These are phyloP conservation scores for Marcusenius ussheri DNA, from an alignment of 2,113 vertebrate species.

Conservation along the genomic window DNA sequence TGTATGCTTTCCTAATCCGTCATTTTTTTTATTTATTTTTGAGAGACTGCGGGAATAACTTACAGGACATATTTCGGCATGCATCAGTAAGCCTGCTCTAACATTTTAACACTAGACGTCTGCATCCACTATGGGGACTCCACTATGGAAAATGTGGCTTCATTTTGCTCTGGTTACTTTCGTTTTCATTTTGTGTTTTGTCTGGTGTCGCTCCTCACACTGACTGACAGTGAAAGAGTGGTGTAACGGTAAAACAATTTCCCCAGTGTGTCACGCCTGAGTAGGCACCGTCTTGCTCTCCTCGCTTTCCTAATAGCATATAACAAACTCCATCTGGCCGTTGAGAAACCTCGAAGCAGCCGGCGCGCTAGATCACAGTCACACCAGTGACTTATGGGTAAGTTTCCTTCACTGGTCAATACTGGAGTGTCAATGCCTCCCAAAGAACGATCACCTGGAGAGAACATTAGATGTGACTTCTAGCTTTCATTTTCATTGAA, in stretches of 20 bases:
- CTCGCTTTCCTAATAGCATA: conserved; percentile 33
- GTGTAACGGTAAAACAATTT: conserved; percentile 26
- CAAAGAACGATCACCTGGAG: background rate
- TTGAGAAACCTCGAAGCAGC: background rate
- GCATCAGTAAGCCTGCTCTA: background rate
- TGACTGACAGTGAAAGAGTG: conserved; percentile 43
- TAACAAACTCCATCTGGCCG: conserved; percentile 33
- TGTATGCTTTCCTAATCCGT: background rate
- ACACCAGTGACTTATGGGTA: background rate
- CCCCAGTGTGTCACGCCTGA: conserved; percentile 29
- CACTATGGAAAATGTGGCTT: background rate
- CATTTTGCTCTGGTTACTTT: background rate
- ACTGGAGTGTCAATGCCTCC: background rate
- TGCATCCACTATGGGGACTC: background rate
- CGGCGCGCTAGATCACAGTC: background rate
- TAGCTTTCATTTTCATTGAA: background rate
- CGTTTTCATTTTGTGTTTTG: background rate
- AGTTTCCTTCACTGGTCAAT: background rate
- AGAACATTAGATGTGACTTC: background rate
- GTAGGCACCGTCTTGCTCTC: conserved; percentile 21
- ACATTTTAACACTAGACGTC: background rate
- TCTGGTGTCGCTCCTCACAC: conserved; percentile 22
- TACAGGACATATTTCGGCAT: background rate
- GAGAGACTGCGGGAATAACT: background rate
- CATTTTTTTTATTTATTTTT: background rate